phyloP scores from a whole-genome alignment of 2,888 invertebrate genomes.

The Griposia aprilina region DNA sequence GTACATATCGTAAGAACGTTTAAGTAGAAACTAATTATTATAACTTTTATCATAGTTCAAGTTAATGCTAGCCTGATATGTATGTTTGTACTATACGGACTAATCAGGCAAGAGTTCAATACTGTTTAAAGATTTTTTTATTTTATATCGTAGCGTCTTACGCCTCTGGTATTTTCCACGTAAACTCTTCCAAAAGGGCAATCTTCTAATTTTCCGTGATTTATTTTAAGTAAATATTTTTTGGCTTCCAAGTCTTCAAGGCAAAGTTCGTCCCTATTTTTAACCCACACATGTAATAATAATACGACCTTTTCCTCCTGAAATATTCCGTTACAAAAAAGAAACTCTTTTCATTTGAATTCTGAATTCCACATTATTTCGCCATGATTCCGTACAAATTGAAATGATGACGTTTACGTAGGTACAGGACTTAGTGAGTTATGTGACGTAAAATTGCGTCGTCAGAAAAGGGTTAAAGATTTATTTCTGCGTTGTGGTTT shows the following conservation, averaged over 20 bases:
- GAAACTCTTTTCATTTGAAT: conserved; percentile 50
- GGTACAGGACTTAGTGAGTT: conserved; percentile 56
- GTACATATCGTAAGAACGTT: background rate
- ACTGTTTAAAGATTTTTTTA: background rate
- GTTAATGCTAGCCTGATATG: background rate
- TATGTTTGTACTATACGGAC: background rate
- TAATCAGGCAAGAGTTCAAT: background rate
- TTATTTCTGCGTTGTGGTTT: conserved; percentile 51
- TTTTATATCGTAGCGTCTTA: background rate
- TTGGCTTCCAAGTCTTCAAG: background rate
- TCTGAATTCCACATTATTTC: conserved; percentile 51
- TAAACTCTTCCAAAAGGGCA: background rate
- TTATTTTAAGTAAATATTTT: background rate
- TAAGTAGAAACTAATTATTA: background rate
- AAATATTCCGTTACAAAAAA: conserved; percentile 8
- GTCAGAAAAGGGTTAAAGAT: conserved; percentile 66
- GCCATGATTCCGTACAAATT: conserved; percentile 57
- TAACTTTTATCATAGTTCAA: background rate
- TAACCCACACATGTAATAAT: conserved; percentile 19
- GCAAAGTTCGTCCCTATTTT: conserved; percentile 36
- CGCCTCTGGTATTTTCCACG: background rate
- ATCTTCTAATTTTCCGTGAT: background rate
- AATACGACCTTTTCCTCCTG: conserved; percentile 35
- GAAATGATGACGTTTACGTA: conserved; percentile 65
- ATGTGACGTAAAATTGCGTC: conserved; percentile 63